A percentile compares a stretch with the other conserved stretches of the same genome.
Conservation (phyloP, 2,113 vertebrate genomes). For the Istiophorus platypterus region DNA sequence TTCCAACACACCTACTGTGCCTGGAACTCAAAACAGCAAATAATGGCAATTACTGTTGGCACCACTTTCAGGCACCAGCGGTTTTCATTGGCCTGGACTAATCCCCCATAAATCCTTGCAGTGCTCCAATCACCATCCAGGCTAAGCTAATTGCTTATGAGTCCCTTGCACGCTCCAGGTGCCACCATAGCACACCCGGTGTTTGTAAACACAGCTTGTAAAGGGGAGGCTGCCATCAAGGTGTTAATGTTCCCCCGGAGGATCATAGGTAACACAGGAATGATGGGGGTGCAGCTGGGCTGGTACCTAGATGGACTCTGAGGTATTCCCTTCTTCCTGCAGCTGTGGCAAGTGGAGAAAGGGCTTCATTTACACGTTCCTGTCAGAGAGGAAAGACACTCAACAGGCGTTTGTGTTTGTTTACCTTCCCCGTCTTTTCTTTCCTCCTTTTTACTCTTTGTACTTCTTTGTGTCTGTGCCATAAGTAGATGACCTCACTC, state of each 20-base stretch:
- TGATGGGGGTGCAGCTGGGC: slow-evolving; percentile 76
- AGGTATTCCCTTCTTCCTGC: slow-evolving; percentile 54
- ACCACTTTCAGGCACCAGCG: slow-evolving; percentile 82
- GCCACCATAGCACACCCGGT: slow-evolving; percentile 67
- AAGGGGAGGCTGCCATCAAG: slow-evolving; percentile 77
- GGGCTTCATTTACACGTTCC: slow-evolving; percentile 57
- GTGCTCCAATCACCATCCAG: slow-evolving; percentile 68
- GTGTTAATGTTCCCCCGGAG: slow-evolving; percentile 72
- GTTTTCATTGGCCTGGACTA: slow-evolving; percentile 81
- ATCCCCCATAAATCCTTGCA: slow-evolving; percentile 81
- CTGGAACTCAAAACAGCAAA: slow-evolving; percentile 66
- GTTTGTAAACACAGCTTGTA: slow-evolving; percentile 82
- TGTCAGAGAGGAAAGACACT: slow-evolving; percentile 78
- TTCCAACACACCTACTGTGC: slow-evolving; percentile 66
- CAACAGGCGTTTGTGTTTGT: slow-evolving; percentile 71
- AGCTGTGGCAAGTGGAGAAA: slow-evolving; percentile 54
- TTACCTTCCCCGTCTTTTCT: slow-evolving; percentile 57
- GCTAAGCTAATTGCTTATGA: slow-evolving; percentile 77
- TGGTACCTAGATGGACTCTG: slow-evolving; percentile 66
- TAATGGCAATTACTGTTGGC: slow-evolving; percentile 73
- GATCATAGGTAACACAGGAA: slow-evolving; percentile 67
- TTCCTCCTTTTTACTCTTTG: slow-evolving; percentile 49
- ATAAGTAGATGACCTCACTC: slow-evolving; percentile 70
- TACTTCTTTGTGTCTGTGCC: slow-evolving; percentile 51
- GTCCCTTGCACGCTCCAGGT: slow-evolving; percentile 79